Evolutionary conservation across 2,113 vertebrate species (phyloP), one percentile per base, ranked within the genome.

Genomic region (Neogobius melanostomus): DNA sequence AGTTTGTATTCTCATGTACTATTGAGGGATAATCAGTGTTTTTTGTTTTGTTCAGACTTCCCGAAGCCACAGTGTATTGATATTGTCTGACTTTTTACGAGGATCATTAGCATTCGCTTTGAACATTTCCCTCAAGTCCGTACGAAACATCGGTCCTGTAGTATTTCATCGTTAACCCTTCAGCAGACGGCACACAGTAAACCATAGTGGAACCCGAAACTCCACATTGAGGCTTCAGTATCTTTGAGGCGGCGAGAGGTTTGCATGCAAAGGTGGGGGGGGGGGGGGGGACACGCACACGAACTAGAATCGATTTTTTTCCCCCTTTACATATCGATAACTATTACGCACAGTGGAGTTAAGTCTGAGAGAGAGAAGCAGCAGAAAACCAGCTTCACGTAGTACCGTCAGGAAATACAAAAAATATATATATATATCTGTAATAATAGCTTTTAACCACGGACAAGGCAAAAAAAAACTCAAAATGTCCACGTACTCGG

Each of bases 391-490:
- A 76, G 76, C 72, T 80, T 78, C 80, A 83, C 66, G 77, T 14
- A 51, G 76, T 59, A 73, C 74, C 59, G 64, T 74, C 66, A 75
- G 72, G 76, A 82, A 87, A 87, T 80, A 82, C 80, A 75, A 87
- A 82, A 84, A 17, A 87, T 51, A 84, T 80, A 79, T 68, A 82
- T 82, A 76, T 81, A 45, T 46, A 72, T 72, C 47, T 11, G 66
- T 76, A 53, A 83, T 78, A 80, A 80, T 77, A 85, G 76, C 68
- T 85, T 74, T 85, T 51, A 81, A 84, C 72, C 83, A 85, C 77
- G 54, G 66, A 86, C 82, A 73, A 90, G 81, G 82, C 83, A 79
- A 83, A 71, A 83, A 71, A 71, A 83, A 71, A 86, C 69, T 74
- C 56, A 80, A 79, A 81, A 82, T 56, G 67, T 74, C 61, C 36